Base-by-base conservation (phyloP, 2,113 vertebrate genomes). In the Argyrosomus japonicus region DNA sequence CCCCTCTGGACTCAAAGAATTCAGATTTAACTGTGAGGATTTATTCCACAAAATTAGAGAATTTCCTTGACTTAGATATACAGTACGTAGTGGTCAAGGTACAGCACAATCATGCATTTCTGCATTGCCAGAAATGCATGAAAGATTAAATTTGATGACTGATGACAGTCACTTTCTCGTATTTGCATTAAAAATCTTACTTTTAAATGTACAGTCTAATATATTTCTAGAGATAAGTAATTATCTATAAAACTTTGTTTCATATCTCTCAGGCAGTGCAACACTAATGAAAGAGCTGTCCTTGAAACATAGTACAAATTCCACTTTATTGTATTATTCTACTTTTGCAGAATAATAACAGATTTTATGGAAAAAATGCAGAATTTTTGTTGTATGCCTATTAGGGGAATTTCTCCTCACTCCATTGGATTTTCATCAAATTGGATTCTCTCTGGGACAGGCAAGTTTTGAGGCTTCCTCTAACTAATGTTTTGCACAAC, bases 401-500 rank as follows among this genome's bases (percentile, higher is more conserved):
- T 61, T 48, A 58, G 76, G 77, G 79, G 63, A 77, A 43, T 83
- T 88, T 73, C 78, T 72, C 67, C 60, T 76, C 53, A 67, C 58
- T 75, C 36, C 69, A 64, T 2, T 81, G 73, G 71, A 73, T 86
- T 85, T 87, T 83, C 77, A 72, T 91, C 82, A 82, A 74, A 82
- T 79, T 48, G 81, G 56, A 63, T 87, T 48, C 77, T 89, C 23
- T 56, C 69, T 72, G 67, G 83, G 36, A 79, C 63, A 51, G 64
- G 67, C 61, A 15, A 0, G 77, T 57, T 88, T 65, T 56, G 83
- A 83, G 76, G 75, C 75, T 75, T 76, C 63, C 73, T 82, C 68
- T 62, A 78, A 77, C 79, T 70, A 83, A 84, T 76, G 82, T 83
- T 85, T 86, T 89, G 81, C 80, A 87, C 85, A 88, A 79, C 85